Percentiles rank a stretch among this genome's conserved stretches.
Evolutionary conservation across 2,113 vertebrate species (phyloP).

Genomic region (Xiphorhynchus elegans): DNA sequence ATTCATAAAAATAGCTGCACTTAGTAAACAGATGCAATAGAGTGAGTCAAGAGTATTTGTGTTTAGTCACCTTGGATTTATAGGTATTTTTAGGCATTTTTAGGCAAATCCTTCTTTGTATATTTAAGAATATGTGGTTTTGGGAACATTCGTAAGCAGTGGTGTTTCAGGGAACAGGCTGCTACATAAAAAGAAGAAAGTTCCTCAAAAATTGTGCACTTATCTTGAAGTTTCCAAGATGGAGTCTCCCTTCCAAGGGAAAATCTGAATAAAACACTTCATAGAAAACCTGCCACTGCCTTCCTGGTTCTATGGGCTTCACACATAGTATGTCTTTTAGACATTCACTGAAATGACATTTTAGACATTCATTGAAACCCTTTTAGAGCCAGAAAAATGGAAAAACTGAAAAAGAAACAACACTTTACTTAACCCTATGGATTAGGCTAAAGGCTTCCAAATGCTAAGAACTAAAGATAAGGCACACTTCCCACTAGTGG

Average conservation of each 20-base stretch:
- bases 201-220: not conserved
- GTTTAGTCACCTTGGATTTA: not conserved
- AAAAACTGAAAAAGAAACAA: not conserved
- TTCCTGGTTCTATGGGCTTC: not conserved
- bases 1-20: not conserved
- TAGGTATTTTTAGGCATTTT: not conserved
- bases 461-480: not conserved
- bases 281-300: not conserved
- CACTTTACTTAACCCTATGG: not conserved
- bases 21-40: not conserved
- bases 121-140: not conserved
- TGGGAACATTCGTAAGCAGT: not conserved
- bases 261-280: not conserved
- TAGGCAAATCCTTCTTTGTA: not conserved
- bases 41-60: not conserved
- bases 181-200: not conserved
- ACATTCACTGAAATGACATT: not conserved
- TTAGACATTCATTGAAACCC: not conserved
- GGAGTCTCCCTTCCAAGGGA: not conserved
- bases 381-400: not conserved
- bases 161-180: not conserved
- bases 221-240: not conserved
- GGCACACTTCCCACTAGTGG: not conserved
- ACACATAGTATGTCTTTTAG: not conserved
- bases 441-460: not conserved